Evolutionary conservation across 2,113 vertebrate species (phyloP).

Genomic region (Festucalex cinctus): DNA sequence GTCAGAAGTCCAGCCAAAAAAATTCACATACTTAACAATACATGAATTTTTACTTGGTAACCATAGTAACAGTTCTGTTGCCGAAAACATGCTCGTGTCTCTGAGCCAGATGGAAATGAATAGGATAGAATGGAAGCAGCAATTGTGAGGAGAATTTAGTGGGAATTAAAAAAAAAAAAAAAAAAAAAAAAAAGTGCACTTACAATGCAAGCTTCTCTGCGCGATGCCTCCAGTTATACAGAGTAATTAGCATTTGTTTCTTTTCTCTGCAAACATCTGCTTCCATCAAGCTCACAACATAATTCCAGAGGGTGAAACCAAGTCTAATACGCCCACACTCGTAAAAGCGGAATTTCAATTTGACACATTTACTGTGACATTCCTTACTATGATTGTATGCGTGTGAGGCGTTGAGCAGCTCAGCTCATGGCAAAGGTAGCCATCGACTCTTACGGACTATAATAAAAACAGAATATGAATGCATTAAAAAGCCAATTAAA

Average conservation of each 20-base stretch:
- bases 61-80: slow-evolving; percentile 30
- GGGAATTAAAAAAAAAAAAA: background rate
- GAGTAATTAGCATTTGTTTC: slow-evolving; percentile 69
- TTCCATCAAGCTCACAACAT: slow-evolving; percentile 53
- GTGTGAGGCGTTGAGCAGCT: background rate
- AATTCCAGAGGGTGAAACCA: slow-evolving; percentile 55
- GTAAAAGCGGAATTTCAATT: slow-evolving; percentile 37
- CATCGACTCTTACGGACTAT: slow-evolving; percentile 22
- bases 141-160: slow-evolving; percentile 14
- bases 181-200: slow-evolving; percentile 23
- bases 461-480: slow-evolving; percentile 31
- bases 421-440: slow-evolving; percentile 20
- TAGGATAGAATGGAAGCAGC: slow-evolving; percentile 6
- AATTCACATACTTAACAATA: slow-evolving; percentile 30
- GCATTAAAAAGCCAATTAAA: slow-evolving; percentile 10
- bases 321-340: slow-evolving; percentile 43
- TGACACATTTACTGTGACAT: slow-evolving; percentile 34
- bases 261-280: slow-evolving; percentile 70
- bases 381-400: slow-evolving; percentile 16
- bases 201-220: slow-evolving; percentile 38
- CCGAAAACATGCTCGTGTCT: slow-evolving; percentile 35
- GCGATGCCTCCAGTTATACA: slow-evolving; percentile 51
- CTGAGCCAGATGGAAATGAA: slow-evolving; percentile 27
- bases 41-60: slow-evolving; percentile 20
- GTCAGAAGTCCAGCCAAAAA: slow-evolving; percentile 11